Evolutionary conservation across 1,140 invertebrate species (phyloP).

Genomic region (Pinna nobilis): DNA sequence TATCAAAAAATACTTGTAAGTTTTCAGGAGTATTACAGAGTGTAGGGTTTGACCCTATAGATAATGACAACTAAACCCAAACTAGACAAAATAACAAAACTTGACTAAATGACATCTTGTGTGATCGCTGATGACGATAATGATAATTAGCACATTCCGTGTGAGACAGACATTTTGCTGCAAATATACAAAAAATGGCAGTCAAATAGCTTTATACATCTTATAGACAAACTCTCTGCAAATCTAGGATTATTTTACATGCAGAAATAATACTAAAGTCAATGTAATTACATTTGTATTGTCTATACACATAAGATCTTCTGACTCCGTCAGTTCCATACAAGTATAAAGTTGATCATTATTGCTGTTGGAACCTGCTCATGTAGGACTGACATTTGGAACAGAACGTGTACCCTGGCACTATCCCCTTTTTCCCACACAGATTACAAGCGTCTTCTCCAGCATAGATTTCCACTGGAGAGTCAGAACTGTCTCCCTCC

Average conservation of each 20-base stretch:
- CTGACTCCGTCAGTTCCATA: neutral
- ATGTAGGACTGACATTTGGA: constrained; percentile 62
- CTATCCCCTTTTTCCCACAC: constrained; percentile 57
- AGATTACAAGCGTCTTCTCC: constrained; percentile 55
- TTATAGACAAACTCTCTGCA: constrained; percentile 5
- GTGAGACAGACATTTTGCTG: constrained; percentile 1
- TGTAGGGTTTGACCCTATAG: no score
- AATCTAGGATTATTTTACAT: constrained; percentile 7
- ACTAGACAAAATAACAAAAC: no score
- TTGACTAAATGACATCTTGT: constrained; percentile 4
- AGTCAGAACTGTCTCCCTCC: constrained; percentile 56
- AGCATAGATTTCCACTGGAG: constrained; percentile 28
- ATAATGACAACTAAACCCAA: no score
- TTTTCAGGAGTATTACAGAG: no score
- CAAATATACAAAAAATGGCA: neutral
- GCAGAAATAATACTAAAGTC: neutral
- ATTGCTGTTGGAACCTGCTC: constrained; percentile 44
- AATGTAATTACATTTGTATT: neutral
- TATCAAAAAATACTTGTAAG: no score
- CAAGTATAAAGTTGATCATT: neutral
- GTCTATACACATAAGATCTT: neutral
- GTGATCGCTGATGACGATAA: neutral
- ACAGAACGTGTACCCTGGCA: constrained; percentile 51
- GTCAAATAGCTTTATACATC: constrained; percentile 5
- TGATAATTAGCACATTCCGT: neutral